Evolutionary conservation across 2,797 vertebrate species (phyloP).

Genomic region (Scyliorhinus canicula): DNA sequence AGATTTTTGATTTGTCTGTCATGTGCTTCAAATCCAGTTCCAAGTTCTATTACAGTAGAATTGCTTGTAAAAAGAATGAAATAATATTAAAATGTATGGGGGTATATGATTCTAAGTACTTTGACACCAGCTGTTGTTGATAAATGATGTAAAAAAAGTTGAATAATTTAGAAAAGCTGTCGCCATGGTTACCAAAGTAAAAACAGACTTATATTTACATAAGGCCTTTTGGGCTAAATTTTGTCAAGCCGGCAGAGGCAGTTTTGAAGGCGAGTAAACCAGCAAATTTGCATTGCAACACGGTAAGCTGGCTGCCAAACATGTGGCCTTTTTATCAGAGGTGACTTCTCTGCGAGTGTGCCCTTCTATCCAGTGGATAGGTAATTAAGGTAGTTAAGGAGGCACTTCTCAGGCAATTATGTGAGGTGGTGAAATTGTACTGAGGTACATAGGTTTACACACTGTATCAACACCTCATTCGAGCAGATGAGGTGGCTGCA

Average conservation of each 20-base stretch:
- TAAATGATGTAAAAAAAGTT: background rate
- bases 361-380: no score
- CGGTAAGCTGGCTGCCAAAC: no score
- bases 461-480: background rate
- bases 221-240: no score
- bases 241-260: no score
- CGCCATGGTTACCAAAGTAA: background rate
- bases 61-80: background rate
- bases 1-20: background rate
- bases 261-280: no score
- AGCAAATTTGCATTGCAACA: background rate
- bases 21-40: background rate
- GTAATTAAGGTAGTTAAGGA: no score
- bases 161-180: background rate
- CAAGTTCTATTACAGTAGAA: background rate
- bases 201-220: background rate
- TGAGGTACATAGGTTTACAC: no score
- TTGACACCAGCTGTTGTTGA: background rate
- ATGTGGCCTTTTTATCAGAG: no score
- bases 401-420: no score
- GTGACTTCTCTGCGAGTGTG: no score
- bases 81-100: background rate
- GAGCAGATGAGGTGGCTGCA: background rate
- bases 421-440: no score
- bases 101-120: background rate